Percentiles rank a stretch among this genome's conserved stretches.
These are phyloP conservation scores for Epinephelus cyanopodus DNA, from an alignment of 2,113 vertebrate species.

Conservation along the genomic window DNA sequence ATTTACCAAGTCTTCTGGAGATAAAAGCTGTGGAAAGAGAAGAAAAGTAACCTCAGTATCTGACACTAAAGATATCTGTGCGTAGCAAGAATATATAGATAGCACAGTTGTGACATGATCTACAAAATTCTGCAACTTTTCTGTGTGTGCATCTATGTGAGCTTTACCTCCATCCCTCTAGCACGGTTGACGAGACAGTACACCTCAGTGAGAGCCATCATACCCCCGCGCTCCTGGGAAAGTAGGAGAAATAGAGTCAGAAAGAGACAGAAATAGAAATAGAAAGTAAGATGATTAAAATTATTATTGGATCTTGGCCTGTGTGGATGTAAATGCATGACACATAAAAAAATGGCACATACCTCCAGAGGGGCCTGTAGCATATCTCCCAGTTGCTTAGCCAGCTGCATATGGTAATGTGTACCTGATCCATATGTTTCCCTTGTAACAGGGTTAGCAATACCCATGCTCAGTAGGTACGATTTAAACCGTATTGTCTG, in stretches of 20 bases:
- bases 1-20: conserved; percentile 95
- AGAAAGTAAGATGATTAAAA: background rate
- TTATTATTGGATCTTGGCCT: background rate
- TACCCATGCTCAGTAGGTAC: conserved; percentile 98
- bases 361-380: conserved; percentile 94
- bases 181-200: conserved; percentile 98
- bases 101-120: background rate
- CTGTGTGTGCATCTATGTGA: background rate
- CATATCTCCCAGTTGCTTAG: conserved; percentile 94
- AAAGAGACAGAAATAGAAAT: background rate
- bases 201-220: conserved; percentile 98
- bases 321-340: background rate
- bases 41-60: background rate
- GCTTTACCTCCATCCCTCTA: conserved; percentile 93
- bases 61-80: background rate
- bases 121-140: background rate
- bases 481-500: conserved; percentile 98
- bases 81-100: background rate
- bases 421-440: conserved; percentile 96
- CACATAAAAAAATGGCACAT: conserved; percentile 25
- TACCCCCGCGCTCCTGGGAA: conserved; percentile 93
- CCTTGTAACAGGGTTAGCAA: conserved; percentile 96
- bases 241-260: background rate
- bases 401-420: conserved; percentile 96
- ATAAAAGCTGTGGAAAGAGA: conserved; percentile 79